A percentile compares a stretch with the other conserved stretches of the same genome.
Conservation (phyloP, 2,888 invertebrate species). For the Xestia c-nigrum region DNA sequence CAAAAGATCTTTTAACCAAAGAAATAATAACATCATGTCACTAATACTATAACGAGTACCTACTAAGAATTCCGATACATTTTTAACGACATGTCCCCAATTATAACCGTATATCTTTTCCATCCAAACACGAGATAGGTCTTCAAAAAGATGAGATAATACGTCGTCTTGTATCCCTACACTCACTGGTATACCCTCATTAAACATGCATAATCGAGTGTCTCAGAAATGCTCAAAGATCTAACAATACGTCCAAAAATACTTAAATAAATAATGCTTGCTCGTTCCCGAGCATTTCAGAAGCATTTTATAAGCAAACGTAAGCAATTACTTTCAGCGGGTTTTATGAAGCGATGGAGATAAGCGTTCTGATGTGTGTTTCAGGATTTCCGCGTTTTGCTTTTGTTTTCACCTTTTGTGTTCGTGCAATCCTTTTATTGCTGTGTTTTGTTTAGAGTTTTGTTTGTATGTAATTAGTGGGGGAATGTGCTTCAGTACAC, state of each 20-base stretch:
- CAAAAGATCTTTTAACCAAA: not conserved
- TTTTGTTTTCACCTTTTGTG: slow-evolving; percentile 29
- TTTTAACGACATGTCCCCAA: slow-evolving; percentile 35
- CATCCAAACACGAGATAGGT: slow-evolving; percentile 16
- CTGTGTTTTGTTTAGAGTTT: slow-evolving; percentile 2
- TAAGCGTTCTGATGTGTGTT: slow-evolving; percentile 42
- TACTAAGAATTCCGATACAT: slow-evolving; percentile 8
- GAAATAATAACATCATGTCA: not conserved
- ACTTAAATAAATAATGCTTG: slow-evolving; percentile 58
- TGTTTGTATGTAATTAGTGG: not conserved
- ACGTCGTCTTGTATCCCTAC: not conserved
- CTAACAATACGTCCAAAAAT: slow-evolving; percentile 31
- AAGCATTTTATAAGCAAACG: slow-evolving; percentile 49
- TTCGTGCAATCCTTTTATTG: slow-evolving; percentile 20
- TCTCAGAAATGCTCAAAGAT: slow-evolving; percentile 35
- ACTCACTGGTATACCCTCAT: slow-evolving; percentile 27
- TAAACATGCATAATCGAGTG: slow-evolving; percentile 47
- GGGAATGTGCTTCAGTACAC: not conserved
- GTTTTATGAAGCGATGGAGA: slow-evolving; percentile 44
- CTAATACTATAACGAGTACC: not conserved
- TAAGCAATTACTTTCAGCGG: slow-evolving; percentile 46
- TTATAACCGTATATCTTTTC: slow-evolving; percentile 29
- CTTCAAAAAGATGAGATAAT: slow-evolving; percentile 28
- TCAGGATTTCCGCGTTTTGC: slow-evolving; percentile 27
- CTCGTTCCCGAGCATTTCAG: slow-evolving; percentile 36